A percentile compares a stretch with the other conserved stretches of the same genome.
Evolutionary conservation across 1,140 invertebrate genomes (phyloP).

Genomic region (Idris sp.): DNA sequence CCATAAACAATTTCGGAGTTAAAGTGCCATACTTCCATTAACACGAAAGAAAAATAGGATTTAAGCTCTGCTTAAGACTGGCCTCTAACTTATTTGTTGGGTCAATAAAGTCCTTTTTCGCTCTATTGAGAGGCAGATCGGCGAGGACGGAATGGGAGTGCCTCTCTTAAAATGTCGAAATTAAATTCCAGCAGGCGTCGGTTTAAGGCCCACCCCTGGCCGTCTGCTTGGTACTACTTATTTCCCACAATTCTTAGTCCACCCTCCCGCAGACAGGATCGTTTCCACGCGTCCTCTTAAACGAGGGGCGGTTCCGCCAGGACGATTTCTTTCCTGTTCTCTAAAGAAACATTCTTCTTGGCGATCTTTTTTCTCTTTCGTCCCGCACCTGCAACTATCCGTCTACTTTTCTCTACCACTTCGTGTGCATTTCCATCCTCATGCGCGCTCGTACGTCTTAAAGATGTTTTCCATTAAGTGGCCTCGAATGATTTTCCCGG

Average conservation of each 20-base stretch:
- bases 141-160: constrained; percentile 37
- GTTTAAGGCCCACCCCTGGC: constrained; percentile 66
- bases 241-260: constrained; percentile 69
- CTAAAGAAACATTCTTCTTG: constrained; percentile 56
- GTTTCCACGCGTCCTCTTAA: constrained; percentile 60
- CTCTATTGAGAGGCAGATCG: constrained; percentile 58
- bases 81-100: constrained; percentile 54
- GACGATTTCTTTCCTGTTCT: constrained; percentile 57
- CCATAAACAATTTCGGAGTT: background rate
- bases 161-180: constrained; percentile 72
- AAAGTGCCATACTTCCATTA: constrained; percentile 20
- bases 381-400: constrained; percentile 15
- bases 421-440: constrained; percentile 15
- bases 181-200: constrained; percentile 69
- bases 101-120: constrained; percentile 70
- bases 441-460: constrained; percentile 31
- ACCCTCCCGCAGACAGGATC: constrained; percentile 54
- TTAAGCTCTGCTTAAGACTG: no score
- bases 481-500: constrained; percentile 47
- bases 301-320: constrained; percentile 67
- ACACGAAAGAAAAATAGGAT: constrained; percentile 17
- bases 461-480: constrained; percentile 66
- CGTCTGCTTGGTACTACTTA: constrained; percentile 64
- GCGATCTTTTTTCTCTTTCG: constrained; percentile 37
- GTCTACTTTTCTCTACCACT: constrained; percentile 48